Evolutionary conservation across 1,140 invertebrate species (phyloP).

Genomic region (Leptonema lineaticorne): DNA sequence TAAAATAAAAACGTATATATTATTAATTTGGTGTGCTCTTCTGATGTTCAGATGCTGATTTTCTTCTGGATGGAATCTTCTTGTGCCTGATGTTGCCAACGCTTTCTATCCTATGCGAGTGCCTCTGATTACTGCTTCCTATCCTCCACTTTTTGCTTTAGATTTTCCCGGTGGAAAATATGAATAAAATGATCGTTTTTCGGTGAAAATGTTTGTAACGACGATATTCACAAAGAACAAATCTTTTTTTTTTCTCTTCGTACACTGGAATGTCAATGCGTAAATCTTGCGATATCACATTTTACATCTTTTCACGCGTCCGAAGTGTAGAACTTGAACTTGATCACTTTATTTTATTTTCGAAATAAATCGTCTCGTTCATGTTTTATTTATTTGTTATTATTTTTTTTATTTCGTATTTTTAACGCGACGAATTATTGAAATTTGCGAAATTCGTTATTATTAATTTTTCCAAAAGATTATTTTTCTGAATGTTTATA

Average conservation of each 20-base stretch:
- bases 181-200: not conserved
- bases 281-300: not conserved
- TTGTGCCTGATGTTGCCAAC: slow-evolving; percentile 38
- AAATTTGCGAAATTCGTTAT: not conserved
- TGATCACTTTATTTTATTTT: slow-evolving; percentile 2
- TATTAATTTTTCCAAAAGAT: not conserved
- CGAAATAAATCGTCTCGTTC: slow-evolving; percentile 13
- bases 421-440: too few relatives aligned
- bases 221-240: not conserved
- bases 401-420: slow-evolving; percentile 1
- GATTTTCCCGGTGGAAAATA: not conserved
- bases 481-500: too few relatives aligned
- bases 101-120: not conserved
- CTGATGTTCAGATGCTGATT: slow-evolving; percentile 38
- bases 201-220: not conserved
- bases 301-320: not conserved
- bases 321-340: not conserved
- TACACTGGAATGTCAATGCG: too few relatives aligned
- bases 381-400: slow-evolving; percentile 2
- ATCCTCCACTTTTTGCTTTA: slow-evolving; percentile 27
- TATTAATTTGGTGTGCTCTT: slow-evolving; percentile 37
- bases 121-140: slow-evolving; percentile 13
- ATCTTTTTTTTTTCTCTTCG: too few relatives aligned
- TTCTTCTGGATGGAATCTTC: slow-evolving; percentile 27
- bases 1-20: slow-evolving; percentile 21